phyloP scores from a whole-genome alignment of 2,888 invertebrate species.

The Peribatodes rhomboidaria region DNA sequence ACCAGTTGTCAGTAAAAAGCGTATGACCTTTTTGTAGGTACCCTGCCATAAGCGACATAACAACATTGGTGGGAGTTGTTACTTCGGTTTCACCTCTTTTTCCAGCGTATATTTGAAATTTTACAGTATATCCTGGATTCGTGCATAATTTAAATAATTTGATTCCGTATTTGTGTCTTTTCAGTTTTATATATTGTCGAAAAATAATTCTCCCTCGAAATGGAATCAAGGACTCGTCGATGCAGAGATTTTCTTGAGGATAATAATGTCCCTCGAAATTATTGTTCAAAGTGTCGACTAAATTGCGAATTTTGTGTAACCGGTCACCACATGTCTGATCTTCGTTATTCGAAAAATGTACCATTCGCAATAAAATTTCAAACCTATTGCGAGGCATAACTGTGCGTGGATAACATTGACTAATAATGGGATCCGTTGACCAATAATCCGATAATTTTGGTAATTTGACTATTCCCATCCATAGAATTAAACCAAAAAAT shows the following conservation, averaged over 20 bases:
- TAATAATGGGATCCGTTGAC: not conserved
- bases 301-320: not conserved
- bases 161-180: not conserved
- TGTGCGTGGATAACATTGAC: not conserved
- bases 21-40: no score
- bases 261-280: not conserved
- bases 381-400: not conserved
- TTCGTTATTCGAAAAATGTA: not conserved
- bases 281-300: not conserved
- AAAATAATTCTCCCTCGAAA: not conserved
- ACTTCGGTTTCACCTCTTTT: not conserved
- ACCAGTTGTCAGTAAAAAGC: no score
- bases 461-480: not conserved
- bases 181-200: not conserved
- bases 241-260: not conserved
- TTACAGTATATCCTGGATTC: not conserved
- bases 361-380: not conserved
- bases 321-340: not conserved
- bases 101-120: not conserved
- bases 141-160: not conserved
- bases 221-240: not conserved
- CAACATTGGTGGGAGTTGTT: not conserved
- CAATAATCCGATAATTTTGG: not conserved
- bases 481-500: not conserved
- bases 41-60: not conserved